A percentile compares a stretch with the other conserved stretches of the same genome.
phyloP scores from a whole-genome alignment of 2,888 invertebrate species.

The Chesias legatella region DNA sequence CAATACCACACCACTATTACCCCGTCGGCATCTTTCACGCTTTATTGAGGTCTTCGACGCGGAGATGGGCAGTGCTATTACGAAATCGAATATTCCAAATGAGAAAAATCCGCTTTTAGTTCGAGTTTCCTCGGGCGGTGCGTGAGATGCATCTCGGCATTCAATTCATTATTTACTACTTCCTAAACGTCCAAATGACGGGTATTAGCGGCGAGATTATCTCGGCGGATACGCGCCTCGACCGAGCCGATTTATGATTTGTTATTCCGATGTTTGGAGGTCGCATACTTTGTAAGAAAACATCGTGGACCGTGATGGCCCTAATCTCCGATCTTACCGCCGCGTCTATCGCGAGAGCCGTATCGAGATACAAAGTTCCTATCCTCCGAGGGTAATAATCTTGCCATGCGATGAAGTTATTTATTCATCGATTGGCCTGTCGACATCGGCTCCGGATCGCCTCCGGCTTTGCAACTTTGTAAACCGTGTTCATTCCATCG shows the following conservation, averaged over 20 bases:
- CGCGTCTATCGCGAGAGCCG: slow-evolving; percentile 38
- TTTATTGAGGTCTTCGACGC: slow-evolving; percentile 31
- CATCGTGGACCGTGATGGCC: slow-evolving; percentile 24
- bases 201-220: slow-evolving; percentile 45
- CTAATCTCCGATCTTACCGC: slow-evolving; percentile 47
- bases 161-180: slow-evolving; percentile 40
- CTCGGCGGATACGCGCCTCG: slow-evolving; percentile 48
- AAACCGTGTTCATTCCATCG: slow-evolving; percentile 14
- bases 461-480: slow-evolving; percentile 27
- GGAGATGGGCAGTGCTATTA: slow-evolving; percentile 32
- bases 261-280: slow-evolving; percentile 55
- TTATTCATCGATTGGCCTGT: slow-evolving; percentile 41
- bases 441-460: slow-evolving; percentile 31
- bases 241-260: slow-evolving; percentile 51
- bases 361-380: slow-evolving; percentile 49
- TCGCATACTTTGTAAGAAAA: slow-evolving; percentile 38
- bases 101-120: slow-evolving; percentile 9
- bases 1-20: slow-evolving; percentile 21
- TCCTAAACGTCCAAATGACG: slow-evolving; percentile 46
- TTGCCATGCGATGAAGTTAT: slow-evolving; percentile 54
- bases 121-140: slow-evolving; percentile 25
- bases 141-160: slow-evolving; percentile 24
- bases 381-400: slow-evolving; percentile 45
- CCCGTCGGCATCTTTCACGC: slow-evolving; percentile 20
- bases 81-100: slow-evolving; percentile 1